Base-by-base conservation (phyloP, 2,797 vertebrate species). In the Pampus argenteus region DNA sequence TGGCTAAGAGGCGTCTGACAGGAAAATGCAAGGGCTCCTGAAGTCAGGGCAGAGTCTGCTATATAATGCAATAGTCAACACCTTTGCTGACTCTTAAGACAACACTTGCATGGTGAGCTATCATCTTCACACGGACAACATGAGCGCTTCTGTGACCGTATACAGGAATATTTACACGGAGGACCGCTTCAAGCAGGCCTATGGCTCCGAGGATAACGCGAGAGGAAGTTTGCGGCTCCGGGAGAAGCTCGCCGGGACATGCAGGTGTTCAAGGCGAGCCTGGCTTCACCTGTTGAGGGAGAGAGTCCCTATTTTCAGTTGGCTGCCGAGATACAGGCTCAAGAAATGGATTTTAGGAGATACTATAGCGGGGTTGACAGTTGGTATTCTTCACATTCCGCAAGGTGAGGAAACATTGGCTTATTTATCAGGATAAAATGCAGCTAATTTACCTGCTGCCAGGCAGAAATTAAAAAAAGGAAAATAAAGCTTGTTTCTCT, bases 351-450 rank as follows among this genome's bases (percentile, higher is more conserved):
- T 97, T 38, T 86, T 97, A 28, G 96, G 96, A 85, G 97, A 98
- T 26, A 92, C 93, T 0, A 79, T 97, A 57, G 96, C 95, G 0
- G 97, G 97, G 40, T 83, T 97, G 74, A 98, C 96, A 0, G 97
- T 98, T 34, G 97, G 97, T 11, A 92, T 98, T 55, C 94, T 98
- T 28, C 97, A 98, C 85, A 97, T 98, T 71, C 97, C 97, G 0
- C 97, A 98, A 93, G 97, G 96, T 97, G 83, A 91, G 94, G 61
- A 6, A 63, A 36, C 18, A 6, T 0, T 40, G 40, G 2, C 13
- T 15, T 40, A 7, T 11, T 11, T 9, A 23, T 22, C 26, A 10
- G 13, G 44, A 42, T 26, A 4, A 15, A 54, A 57, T 22, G 13
- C 20, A 52, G 20, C 1, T 22, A 0, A 14, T 36, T 36, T 18